Base-by-base conservation (phyloP, 1,140 invertebrate species). In the Leucophenga varia region DNA sequence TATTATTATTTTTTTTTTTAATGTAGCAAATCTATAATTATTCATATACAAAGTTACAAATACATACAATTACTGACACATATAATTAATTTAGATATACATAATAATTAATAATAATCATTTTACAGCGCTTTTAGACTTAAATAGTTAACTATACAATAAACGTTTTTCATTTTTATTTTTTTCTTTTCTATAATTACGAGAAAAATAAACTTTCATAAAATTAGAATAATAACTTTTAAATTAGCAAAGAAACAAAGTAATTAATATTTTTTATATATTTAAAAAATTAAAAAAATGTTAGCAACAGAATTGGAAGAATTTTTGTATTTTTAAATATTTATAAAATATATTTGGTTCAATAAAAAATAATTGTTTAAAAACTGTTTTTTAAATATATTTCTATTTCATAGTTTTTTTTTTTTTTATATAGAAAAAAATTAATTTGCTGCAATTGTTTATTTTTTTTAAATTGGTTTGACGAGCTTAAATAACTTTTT, bases 241-340 rank as follows among this genome's bases (percentile, higher is more conserved):
- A n/a, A n/a, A n/a, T n/a, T n/a, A n/a, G n/a, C n/a, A n/a, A n/a
- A n/a, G n/a, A n/a, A n/a, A n/a, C n/a, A n/a, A n/a, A n/a, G n/a
- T n/a, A n/a, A n/a, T n/a, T n/a, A n/a, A n/a, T n/a, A n/a, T n/a
- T n/a, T n/a, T n/a, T n/a, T n/a, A n/a, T n/a, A n/a, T n/a, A n/a
- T n/a, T n/a, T n/a, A n/a, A n/a, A n/a, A n/a, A n/a, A n/a, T n/a
- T n/a, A n/a, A n/a, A n/a, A n/a, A n/a, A n/a, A 52, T 52, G 35
- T 54, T 40, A 55, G 44, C 43, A 18, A 45, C 35, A 58, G 57
- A 54, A 19, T 47, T 61, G 61, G 63, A 65, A 65, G 59, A 67
- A 52, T 28, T 17, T 16, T 40, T 20, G 21, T 21, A 13, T 25
- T 22, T 40, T 18, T 28, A 31, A 31, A 14, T 40, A n/a, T 12